Evolutionary conservation across 2,113 vertebrate genomes (phyloP).

Genomic region (Oenanthe melanoleuca): DNA sequence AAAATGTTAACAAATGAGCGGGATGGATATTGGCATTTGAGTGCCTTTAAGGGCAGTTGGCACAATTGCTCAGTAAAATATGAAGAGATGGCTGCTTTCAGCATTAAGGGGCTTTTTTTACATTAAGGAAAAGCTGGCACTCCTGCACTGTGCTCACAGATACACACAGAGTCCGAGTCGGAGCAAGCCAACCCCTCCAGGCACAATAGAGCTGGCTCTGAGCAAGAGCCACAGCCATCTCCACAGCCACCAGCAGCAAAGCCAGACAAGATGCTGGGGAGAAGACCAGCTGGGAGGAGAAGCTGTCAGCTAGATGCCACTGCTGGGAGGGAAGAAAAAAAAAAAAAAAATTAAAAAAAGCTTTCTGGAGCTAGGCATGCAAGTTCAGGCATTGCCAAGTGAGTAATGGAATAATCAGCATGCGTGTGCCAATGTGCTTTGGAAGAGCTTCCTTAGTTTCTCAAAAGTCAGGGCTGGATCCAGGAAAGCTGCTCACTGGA

Average conservation of each 20-base stretch:
- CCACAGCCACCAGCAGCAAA: constrained; percentile 47
- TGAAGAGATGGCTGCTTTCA: constrained; percentile 37
- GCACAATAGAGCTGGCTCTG: constrained; percentile 15
- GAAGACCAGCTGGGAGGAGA: constrained; percentile 66
- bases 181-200: constrained; percentile 32
- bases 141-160: constrained; percentile 6
- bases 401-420: constrained; percentile 74
- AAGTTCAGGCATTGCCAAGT: constrained; percentile 66
- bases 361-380: constrained; percentile 51
- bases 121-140: not conserved
- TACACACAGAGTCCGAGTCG: not conserved
- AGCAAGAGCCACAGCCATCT: constrained; percentile 6
- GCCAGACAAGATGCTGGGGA: constrained; percentile 58
- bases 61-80: constrained; percentile 50
- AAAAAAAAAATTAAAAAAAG: not conserved
- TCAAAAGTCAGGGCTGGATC: constrained; percentile 69
- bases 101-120: not conserved
- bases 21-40: constrained; percentile 54
- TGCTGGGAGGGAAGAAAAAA: not conserved
- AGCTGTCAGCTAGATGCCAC: constrained; percentile 49
- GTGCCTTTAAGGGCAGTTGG: constrained; percentile 50
- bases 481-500: constrained; percentile 64
- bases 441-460: constrained; percentile 68
- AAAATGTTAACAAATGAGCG: constrained; percentile 54
- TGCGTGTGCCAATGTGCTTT: constrained; percentile 66